Base-by-base conservation (phyloP, 2,888 invertebrate genomes). In the Hypomecis atomaria region DNA sequence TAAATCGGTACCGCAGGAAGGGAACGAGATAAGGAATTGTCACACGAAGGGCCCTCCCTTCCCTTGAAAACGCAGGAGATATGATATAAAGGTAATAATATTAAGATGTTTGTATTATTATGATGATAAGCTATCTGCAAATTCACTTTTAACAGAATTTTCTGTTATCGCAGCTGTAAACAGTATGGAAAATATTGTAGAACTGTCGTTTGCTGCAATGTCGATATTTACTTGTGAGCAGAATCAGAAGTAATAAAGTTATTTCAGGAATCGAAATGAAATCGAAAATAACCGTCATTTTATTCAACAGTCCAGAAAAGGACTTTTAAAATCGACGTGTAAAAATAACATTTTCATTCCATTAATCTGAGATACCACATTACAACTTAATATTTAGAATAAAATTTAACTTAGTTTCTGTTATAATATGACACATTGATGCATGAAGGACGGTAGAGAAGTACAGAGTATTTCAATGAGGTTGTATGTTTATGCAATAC, bases 1-100 rank as follows among this genome's bases (percentile, higher is more conserved):
- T 90, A 90, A 89, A 90, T 85, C 82, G 76, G 85, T 83, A 79
- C 76, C 72, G 81, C 87, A 90, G 91, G 91, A 92, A 88, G 90
- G 89, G 89, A 89, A 84, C 87, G 77, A 70, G 87, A 90, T 89
- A 91, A 90, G 38, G 40, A 86, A 85, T 83, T 79, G 80, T 85
- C 83, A 82, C 83, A 84, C 80, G 78, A 56, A 73, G 68, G 68
- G 69, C 65, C 67, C 59, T 64, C 57, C 62, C 59, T 33, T 45
- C 11, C 34, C 60, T 59, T 44, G 57, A 38, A 53, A 50, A 63
- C 53, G 55, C 60, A 62, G 40, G 54, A 62, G 62, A 71, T 69
- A 71, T 62, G 67, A 66, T 66, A 62, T 60, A 67, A 71, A 67
- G 64, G 57, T 55, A 62, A 67, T 64, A 65, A 68, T 65, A 65